A percentile compares a stretch with the other conserved stretches of the same genome.
Evolutionary conservation across 2,113 vertebrate species (phyloP).

Genomic region (Melanocharis versteri): DNA sequence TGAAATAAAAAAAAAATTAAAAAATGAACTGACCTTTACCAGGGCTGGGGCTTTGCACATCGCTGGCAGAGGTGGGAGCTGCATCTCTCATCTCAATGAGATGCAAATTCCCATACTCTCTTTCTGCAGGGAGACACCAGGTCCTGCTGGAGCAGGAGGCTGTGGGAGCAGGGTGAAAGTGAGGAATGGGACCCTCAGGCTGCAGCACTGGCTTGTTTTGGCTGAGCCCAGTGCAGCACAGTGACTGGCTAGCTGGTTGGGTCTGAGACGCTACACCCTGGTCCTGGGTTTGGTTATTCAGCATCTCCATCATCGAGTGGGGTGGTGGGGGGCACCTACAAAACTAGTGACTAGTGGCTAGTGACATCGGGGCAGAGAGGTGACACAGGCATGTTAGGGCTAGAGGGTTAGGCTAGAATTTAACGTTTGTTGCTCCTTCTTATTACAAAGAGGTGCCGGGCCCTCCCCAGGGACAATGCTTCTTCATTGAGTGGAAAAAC

Average conservation of each 20-base stretch:
- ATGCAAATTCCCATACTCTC: not conserved
- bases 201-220: not conserved
- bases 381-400: not conserved
- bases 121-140: not conserved
- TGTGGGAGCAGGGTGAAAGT: not conserved
- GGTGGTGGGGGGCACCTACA: not conserved
- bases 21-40: not conserved
- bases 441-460: not conserved
- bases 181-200: not conserved
- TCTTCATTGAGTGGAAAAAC: rapidly evolving
- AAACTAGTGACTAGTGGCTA: not conserved
- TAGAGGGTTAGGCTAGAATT: not conserved
- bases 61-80: not conserved
- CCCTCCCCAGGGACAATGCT: not conserved
- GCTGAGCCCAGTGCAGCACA: rapidly evolving
- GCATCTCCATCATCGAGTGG: rapidly evolving
- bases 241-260: not conserved
- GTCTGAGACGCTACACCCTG: not conserved
- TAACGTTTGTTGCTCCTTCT: not conserved
- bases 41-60: not conserved
- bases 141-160: rapidly evolving
- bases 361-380: not conserved
- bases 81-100: not conserved
- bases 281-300: not conserved
- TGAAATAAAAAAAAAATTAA: not conserved